Evolutionary conservation across 1,140 invertebrate species (phyloP), one percentile per base, ranked within the genome.

Genomic region (Tetragonula clypearis): DNA sequence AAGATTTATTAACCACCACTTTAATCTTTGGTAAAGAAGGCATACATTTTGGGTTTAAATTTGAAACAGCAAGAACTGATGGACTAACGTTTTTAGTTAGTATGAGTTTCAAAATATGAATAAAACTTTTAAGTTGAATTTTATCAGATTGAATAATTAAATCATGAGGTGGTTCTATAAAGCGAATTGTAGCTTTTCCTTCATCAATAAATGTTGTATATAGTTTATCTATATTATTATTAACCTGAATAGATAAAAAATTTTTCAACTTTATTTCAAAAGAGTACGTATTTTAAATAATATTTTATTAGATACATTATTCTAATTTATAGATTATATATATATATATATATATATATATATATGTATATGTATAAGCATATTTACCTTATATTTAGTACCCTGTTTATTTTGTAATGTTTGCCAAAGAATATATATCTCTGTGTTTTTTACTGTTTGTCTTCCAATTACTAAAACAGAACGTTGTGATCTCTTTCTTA

Each of bases 131-230:
- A 23, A 97, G 92, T 86, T 96, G 96, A 76, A 97, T 95, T 30
- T 94, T 90, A 93, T 97, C 96, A 87, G 96, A 93, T 92, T 97
- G 96, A 68, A 98, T 96, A 75, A 96, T 96, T 72, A 98, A 91
- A 94, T 98, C 97, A 86, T 97, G 96, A 56, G 96, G 95, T 26
- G 97, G 97, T 84, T 96, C 94, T 88, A 95, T 96, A 75, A 98
- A 96, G 76, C 97, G 95, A 82, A 98, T 96, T 15, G 97, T 97
- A 41, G 95, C 95, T 95, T 97, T 97, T 79, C 97, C 97, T 92
- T 97, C 96, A 68, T 96, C 95, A 21, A 97, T 92, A 92, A 96
- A 98, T 91, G 96, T 97, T 1, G 95, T 96, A 89, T 97, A 96
- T 35, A 97, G 95, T 92, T 96, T 95, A 71, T 96, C 95, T 69